Base-by-base conservation (phyloP, 53 echinoderm and acorn worm species). In the Echinarachnius parma region DNA sequence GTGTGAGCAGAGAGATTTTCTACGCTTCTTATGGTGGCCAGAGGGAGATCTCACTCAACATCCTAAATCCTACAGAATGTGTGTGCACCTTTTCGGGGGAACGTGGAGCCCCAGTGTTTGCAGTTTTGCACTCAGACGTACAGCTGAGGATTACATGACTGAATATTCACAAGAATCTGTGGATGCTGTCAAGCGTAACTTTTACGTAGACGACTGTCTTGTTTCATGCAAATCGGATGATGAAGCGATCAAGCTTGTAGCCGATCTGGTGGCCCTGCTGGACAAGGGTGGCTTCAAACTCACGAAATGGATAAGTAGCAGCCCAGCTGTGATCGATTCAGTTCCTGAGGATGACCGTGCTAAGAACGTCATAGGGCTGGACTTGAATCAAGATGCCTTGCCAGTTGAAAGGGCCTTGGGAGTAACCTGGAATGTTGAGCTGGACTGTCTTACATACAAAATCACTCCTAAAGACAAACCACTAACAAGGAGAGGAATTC, bases 21-120 rank as follows among this genome's bases (percentile, higher is more conserved):
- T 89, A 21, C 48, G 74, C 24, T 85, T 77, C 37, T 50, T 78
- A 4, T 89, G 82, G 86, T 89, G 90, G 90, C 77, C 55, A 32
- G 31, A 31, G 11, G 85, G 82, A 30, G 24, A 85, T 28, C 9
- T 78, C 39, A 15, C 19, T 5, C 1, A 10, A 1, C 29, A 54
- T 11, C 81, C 80, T 5, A 5, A 57, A 32, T 74, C 58, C 4
- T 85, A 78, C 48, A 15, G 89, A n/a, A 85, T 89, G 89, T 64
- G 70, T 56, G 89, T 85, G 16, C 89, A 85, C 39, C 55, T 85
- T 20, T 89, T 89, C 44, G 85, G 85, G 1, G 89, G 81, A 10
- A 75, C 79, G 7, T 82, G 78, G 74, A 70, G 71, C 23, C 83
- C 83, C 2, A 79, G 79, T 53, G 70, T 72, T 35, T 57, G 53